These are phyloP conservation scores for Pyrrhosoma nymphula DNA, from an alignment of 2,888 invertebrate genomes.

Conservation along the genomic window DNA sequence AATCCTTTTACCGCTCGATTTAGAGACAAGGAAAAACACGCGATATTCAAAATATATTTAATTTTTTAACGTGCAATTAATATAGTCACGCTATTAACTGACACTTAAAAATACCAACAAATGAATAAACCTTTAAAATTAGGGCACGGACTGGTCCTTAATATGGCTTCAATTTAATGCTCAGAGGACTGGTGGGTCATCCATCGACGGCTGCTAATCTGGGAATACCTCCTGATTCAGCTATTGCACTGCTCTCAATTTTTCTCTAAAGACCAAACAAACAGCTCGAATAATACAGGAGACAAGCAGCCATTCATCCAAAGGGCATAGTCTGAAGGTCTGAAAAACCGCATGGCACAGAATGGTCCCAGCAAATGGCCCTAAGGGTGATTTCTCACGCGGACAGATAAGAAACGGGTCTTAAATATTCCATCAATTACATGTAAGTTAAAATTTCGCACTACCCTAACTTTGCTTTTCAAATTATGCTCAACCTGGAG, in stretches of 20 bases:
- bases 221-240: slow-evolving; percentile 1
- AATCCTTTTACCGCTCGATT: slow-evolving; percentile 31
- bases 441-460: not conserved
- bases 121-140: not conserved
- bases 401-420: not conserved
- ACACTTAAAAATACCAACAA: not conserved
- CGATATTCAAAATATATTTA: not conserved
- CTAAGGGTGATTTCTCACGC: not conserved
- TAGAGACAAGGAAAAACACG: slow-evolving; percentile 13
- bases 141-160: not conserved
- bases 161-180: slow-evolving; percentile 20
- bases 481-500: not conserved
- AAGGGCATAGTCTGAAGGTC: not conserved
- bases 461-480: not conserved
- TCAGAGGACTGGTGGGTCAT: not conserved
- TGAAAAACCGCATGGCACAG: not conserved
- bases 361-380: not conserved
- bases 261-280: not conserved
- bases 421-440: not conserved
- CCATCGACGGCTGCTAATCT: not conserved
- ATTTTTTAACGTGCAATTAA: slow-evolving; percentile 34
- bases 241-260: not conserved
- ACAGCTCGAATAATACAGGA: not conserved
- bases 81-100: slow-evolving; percentile 22
- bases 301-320: not conserved